Evolutionary conservation across 1,140 invertebrate genomes (phyloP), one percentile per base, ranked within the genome.

Genomic region (Zophobas atratus): DNA sequence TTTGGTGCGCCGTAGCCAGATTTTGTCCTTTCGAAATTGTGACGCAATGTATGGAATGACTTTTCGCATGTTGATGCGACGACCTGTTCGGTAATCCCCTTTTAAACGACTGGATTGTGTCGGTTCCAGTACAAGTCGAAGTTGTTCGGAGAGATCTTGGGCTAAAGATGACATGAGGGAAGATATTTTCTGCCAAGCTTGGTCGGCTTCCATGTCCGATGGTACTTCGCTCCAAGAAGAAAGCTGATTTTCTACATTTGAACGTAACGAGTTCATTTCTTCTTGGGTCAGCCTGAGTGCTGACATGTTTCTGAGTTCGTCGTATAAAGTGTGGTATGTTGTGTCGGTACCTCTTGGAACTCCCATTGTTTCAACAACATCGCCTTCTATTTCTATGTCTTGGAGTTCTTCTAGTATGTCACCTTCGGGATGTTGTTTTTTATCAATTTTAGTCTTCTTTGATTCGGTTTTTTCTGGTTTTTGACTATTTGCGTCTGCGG

Each of bases 41-140:
- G 97, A 99, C 3, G 99, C 99, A 82, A 99, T 98, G 86, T 99
- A 99, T 0, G 97, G 95, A 84, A 99, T 99, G 1, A 98, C 94
- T 87, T 98, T 97, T 55, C 97, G 91, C 98, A 99, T 99, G 87
- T 99, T 99, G 32, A 99, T 94, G 39, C 99, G 90, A 81, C 97
- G 96, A 2, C 99, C 99, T 1, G 97, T 99, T 76, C 97, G 91
- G 85, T 98, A 99, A 87, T 99, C 98, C 33, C 92, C 92, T 88
- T 95, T 96, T 4, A 99, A 88, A 80, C 96, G 92, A 0, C 97
- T 94, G 0, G 97, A 94, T 83, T 96, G 93, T 0, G 97, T 98
- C 0, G 98, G 98, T 88, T 99, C 98, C 8, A 99, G 88, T 48
- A 99, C 94, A 0, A 99, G 89, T 63, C 98, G 88, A 38, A 99